phyloP scores from a whole-genome alignment of 2,113 vertebrate genomes.

The Oryzias melastigma region DNA sequence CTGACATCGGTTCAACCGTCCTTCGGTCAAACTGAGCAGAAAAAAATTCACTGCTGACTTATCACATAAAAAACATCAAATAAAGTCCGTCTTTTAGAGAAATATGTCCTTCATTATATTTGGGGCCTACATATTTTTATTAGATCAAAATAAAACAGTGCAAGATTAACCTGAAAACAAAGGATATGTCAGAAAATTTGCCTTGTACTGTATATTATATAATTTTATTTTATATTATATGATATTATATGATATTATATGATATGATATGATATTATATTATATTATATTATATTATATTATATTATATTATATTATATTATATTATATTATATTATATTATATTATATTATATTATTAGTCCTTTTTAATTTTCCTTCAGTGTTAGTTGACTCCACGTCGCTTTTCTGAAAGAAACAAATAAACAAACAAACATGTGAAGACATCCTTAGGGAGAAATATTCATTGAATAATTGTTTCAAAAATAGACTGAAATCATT shows the following conservation, averaged over 20 bases:
- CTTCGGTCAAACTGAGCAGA: slow-evolving; percentile 6
- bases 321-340: neutral
- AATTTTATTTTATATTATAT: slow-evolving; percentile 1
- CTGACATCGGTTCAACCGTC: slow-evolving; percentile 23
- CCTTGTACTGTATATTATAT: neutral
- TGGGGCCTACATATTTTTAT: no score
- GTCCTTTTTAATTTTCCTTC: neutral
- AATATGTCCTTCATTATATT: no score
- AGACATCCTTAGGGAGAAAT: neutral
- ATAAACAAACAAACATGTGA: neutral
- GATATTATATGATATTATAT: no score
- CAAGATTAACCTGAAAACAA: slow-evolving; percentile 11
- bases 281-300: neutral
- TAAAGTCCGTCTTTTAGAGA: no score
- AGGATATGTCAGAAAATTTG: slow-evolving; percentile 20
- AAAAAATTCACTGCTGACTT: no score
- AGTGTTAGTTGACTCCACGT: slow-evolving; percentile 37
- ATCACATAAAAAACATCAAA: no score
- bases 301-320: slow-evolving; percentile 2
- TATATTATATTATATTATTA: slow-evolving; percentile 8
- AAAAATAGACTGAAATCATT: neutral
- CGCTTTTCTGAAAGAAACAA: slow-evolving; percentile 26
- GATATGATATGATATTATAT: no score
- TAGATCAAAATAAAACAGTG: no score
- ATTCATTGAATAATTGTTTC: neutral